Conservation (phyloP, 2,888 invertebrate genomes). For the Octodonta nipae region DNA sequence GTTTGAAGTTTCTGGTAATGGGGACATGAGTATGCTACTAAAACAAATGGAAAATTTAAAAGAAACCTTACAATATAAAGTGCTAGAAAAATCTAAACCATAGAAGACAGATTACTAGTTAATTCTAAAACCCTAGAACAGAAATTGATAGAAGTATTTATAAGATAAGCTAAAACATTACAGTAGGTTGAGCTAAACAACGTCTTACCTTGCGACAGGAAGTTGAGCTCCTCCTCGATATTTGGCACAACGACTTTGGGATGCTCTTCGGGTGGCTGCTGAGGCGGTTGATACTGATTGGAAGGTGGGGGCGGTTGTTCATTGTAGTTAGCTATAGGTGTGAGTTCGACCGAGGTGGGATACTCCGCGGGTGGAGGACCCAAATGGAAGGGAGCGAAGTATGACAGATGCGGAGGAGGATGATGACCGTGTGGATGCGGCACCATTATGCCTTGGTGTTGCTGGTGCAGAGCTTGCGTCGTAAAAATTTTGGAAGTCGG, state of each 20-base stretch:
- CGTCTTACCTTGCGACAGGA: constrained; percentile 47
- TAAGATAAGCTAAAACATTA: too few species aligned
- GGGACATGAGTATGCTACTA: too few species aligned
- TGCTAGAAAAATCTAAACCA: too few species aligned
- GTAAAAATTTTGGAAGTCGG: constrained; percentile 55
- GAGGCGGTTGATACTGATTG: constrained; percentile 23
- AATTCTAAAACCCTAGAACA: too few species aligned
- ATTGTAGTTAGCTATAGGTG: constrained; percentile 44
- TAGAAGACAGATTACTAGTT: too few species aligned
- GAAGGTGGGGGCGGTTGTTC: constrained; percentile 22
- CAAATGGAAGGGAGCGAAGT: constrained; percentile 64
- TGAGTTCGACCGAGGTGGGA: constrained; percentile 51
- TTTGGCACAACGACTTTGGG: constrained; percentile 79
- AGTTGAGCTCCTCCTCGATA: constrained; percentile 77
- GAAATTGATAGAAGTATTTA: too few species aligned
- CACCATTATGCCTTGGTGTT: constrained; percentile 46
- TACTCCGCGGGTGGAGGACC: constrained; percentile 38
- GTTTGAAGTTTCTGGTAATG: too few species aligned
- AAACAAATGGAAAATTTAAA: too few species aligned
- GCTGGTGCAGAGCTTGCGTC: constrained; percentile 34
- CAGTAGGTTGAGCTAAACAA: too few species aligned
- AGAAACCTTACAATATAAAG: too few species aligned
- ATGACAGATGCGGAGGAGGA: constrained; percentile 51
- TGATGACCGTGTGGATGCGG: constrained; percentile 49
- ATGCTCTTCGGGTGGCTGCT: constrained; percentile 46